Evolutionary conservation across 2,888 invertebrate genomes (phyloP), one percentile per base, ranked within the genome.

Genomic region (Seira ritae): DNA sequence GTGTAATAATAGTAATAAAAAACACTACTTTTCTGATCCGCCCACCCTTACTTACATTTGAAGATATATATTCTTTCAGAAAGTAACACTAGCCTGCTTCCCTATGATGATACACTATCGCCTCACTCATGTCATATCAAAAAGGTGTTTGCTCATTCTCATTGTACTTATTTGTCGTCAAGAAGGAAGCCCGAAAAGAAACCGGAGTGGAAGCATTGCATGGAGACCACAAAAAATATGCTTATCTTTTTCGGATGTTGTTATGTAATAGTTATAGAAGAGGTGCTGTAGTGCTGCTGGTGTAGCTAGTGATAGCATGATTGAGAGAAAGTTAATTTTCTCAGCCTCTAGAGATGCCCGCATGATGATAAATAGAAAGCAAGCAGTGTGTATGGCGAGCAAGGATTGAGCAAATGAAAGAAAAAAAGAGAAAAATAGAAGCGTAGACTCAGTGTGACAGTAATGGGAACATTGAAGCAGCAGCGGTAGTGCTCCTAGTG

Each of bases 261-360:
- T 12, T 55, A 71, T 62, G 60, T 20, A 73, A 31, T 74, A 42
- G 60, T 20, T 62, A 31, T 74, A 42, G 22, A 23, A 22, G 68
- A 67, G 67, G 74, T 55, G 68, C 12, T 50, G 70, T 62, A 55
- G 55, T 22, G 67, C 42, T 66, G 46, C 50, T 20, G 1, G 65
- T 19, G 20, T 19, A 65, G 55, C 55, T 20, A 65, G 65, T 20
- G 65, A 65, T 19, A 65, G 81, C 86, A 85, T 87, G 85, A 87
- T 87, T 87, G 87, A 85, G 86, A 87, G 86, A 86, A 87, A 87
- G 86, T 86, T 87, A 86, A 87, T 86, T 87, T 87, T 87, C 84
- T 73, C 84, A 84, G 80, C 85, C 85, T 86, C 87, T 60, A 75
- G 87, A 86, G 86, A 86, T 85, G 76, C 67, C 65, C 68, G 76